Conservation (phyloP, 2,113 vertebrate species). For the Coracopsis vasa region DNA sequence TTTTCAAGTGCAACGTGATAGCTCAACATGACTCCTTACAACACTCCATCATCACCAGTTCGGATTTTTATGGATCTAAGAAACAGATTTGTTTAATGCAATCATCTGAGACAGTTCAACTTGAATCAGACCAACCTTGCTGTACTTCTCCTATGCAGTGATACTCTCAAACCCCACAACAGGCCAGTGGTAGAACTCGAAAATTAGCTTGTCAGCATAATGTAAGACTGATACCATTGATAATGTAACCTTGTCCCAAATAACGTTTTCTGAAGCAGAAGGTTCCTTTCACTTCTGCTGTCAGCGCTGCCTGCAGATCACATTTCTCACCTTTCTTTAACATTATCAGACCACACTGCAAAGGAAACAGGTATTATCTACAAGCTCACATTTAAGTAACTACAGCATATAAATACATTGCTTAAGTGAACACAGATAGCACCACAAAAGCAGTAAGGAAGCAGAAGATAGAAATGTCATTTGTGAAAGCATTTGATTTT, state of each 20-base stretch:
- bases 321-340: background rate
- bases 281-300: background rate
- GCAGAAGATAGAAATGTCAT: background rate
- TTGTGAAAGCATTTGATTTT: background rate
- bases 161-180: background rate
- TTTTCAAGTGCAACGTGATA: background rate
- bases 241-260: background rate
- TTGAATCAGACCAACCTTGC: background rate
- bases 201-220: background rate
- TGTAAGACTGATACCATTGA: background rate
- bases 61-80: background rate
- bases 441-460: background rate
- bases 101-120: background rate
- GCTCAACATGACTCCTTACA: background rate
- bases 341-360: background rate
- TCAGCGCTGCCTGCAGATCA: background rate
- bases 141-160: background rate
- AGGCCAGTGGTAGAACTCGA: background rate
- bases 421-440: background rate
- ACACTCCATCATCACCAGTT: background rate
- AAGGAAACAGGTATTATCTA: background rate
- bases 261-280: background rate
- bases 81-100: background rate
- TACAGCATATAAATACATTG: background rate
- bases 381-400: background rate